Evolutionary conservation across 2,797 vertebrate species (phyloP).

Genomic region (Cryptoprocta ferox): DNA sequence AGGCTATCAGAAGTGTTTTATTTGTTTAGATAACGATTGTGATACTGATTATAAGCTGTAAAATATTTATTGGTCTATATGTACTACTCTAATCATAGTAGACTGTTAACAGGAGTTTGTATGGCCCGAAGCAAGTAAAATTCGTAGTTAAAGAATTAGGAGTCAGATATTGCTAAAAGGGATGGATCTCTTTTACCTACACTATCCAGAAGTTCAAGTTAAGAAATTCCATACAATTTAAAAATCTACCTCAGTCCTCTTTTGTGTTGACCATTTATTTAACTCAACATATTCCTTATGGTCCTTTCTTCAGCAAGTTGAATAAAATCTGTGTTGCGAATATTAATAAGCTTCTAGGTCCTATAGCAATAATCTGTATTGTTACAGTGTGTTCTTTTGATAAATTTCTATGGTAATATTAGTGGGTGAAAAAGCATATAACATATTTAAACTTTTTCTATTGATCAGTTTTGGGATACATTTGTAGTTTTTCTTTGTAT

Average conservation of each 20-base stretch:
- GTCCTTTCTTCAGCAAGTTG: neutral
- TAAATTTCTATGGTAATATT: neutral
- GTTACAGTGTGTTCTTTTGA: neutral
- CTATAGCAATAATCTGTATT: neutral
- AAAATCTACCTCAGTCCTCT: neutral
- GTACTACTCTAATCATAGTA: conserved; percentile 4
- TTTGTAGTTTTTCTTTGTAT: neutral
- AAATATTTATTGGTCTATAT: conserved; percentile 45
- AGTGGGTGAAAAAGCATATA: neutral
- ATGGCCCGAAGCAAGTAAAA: conserved; percentile 11
- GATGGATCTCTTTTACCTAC: neutral
- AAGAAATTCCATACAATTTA: neutral
- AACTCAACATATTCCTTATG: conserved; percentile 3
- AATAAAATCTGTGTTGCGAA: conserved; percentile 18
- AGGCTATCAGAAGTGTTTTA: conserved; percentile 44
- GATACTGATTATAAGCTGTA: conserved; percentile 28
- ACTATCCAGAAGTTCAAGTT: conserved; percentile 14
- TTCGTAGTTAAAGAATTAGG: neutral
- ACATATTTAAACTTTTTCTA: conserved; percentile 15
- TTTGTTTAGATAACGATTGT: conserved; percentile 52
- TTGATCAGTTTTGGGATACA: conserved; percentile 10
- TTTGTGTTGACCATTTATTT: conserved; percentile 51
- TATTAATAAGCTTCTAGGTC: neutral
- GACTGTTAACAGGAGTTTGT: neutral
- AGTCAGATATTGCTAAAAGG: neutral